Conservation (phyloP, 2,888 invertebrate genomes). For the Arctia plantaginis region DNA sequence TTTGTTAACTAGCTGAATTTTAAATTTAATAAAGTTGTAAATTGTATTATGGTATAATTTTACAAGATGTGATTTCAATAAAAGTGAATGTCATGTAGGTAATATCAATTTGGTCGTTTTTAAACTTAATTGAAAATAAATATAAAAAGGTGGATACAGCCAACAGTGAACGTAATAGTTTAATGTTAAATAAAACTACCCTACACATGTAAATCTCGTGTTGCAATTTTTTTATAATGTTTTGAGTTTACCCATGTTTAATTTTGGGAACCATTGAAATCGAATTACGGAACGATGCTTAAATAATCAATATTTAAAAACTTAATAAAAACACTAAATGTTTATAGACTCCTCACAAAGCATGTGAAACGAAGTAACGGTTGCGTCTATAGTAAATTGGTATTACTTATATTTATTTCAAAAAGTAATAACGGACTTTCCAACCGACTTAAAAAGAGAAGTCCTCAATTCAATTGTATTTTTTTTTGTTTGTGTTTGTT, state of each 20-base stretch:
- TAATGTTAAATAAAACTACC: not conserved
- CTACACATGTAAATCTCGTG: not conserved
- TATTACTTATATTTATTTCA: too few relatives aligned
- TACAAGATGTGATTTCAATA: not conserved
- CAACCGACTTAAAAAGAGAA: too few relatives aligned
- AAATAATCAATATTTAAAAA: slow-evolving; percentile 12
- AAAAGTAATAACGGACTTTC: not conserved
- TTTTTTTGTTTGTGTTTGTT: too few relatives aligned
- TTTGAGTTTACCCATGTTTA: slow-evolving; percentile 20
- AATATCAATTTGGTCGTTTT: not conserved
- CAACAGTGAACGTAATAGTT: not conserved
- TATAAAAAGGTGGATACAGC: not conserved
- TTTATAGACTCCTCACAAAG: not conserved
- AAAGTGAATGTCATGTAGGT: not conserved
- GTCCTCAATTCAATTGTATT: too few relatives aligned
- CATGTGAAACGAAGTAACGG: not conserved
- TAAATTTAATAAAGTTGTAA: not conserved
- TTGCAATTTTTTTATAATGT: not conserved
- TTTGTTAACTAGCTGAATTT: not conserved
- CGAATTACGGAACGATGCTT: not conserved
- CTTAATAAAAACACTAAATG: not conserved
- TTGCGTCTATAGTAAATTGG: too few relatives aligned
- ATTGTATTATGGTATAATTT: too few relatives aligned
- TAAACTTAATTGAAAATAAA: not conserved
- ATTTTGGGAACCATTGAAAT: slow-evolving; percentile 13